Evolutionary conservation across 2,888 invertebrate species (phyloP).

Genomic region (Adelognathus sp.): DNA sequence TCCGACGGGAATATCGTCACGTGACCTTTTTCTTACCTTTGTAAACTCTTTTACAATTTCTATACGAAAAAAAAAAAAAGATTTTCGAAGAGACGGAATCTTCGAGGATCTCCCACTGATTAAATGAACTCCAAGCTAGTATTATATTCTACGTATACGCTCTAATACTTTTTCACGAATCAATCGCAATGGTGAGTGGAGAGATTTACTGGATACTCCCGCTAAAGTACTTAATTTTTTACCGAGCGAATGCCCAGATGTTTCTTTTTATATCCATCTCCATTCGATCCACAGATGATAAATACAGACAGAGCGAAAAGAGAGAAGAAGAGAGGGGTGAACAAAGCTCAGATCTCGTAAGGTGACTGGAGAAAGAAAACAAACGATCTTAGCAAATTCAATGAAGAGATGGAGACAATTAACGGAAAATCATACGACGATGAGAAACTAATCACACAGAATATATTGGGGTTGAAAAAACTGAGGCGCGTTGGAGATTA

Average conservation of each 20-base stretch:
- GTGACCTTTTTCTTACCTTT: conserved; percentile 53
- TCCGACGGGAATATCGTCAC: not conserved
- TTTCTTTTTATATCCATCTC: conserved; percentile 25
- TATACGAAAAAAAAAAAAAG: conserved; percentile 38
- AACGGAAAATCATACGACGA: conserved; percentile 21
- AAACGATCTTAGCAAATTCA: conserved; percentile 54
- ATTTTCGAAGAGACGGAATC: not conserved
- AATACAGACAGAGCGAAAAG: conserved; percentile 12
- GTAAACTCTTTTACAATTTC: conserved; percentile 60
- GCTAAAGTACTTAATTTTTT: conserved; percentile 41
- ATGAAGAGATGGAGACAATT: conserved; percentile 47
- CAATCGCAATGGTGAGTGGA: conserved; percentile 13
- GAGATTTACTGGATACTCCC: conserved; percentile 8
- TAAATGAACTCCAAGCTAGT: conserved; percentile 26
- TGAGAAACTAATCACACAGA: conserved; percentile 40
- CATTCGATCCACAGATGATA: conserved; percentile 28
- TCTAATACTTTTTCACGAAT: conserved; percentile 52
- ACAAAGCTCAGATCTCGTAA: conserved; percentile 27
- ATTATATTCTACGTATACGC: conserved; percentile 45
- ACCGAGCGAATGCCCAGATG: conserved; percentile 36
- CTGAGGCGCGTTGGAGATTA: conserved; percentile 39
- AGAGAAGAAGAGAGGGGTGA: no score
- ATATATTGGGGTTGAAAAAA: conserved; percentile 14
- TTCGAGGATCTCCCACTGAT: conserved; percentile 30
- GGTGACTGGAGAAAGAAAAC: conserved; percentile 39